Percentiles rank a stretch among this genome's conserved stretches.
Conservation (phyloP, 2,113 vertebrate genomes). For the Ascaphus truei region DNA sequence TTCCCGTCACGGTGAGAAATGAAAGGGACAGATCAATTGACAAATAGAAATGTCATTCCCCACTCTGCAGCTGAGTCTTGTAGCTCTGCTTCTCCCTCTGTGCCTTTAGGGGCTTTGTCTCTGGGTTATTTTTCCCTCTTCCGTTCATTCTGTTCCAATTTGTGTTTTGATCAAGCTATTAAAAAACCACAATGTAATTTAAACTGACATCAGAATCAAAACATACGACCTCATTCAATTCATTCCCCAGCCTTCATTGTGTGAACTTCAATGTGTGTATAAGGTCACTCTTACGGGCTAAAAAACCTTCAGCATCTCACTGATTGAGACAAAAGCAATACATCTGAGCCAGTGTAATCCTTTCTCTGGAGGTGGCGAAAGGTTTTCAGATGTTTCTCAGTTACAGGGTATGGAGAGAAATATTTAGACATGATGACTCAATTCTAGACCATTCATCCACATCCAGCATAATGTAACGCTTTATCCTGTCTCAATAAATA, state of each 20-base stretch:
- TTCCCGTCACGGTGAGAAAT: constrained; percentile 44
- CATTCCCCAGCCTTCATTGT: constrained; percentile 34
- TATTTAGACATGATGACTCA: too few species aligned
- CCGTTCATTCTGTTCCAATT: constrained; percentile 39
- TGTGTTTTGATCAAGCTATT: constrained; percentile 69
- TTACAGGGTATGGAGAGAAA: too few species aligned
- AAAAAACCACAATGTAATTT: constrained; percentile 64
- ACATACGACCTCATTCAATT: constrained; percentile 64
- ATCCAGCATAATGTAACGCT: too few species aligned
- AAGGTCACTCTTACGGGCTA: background rate
- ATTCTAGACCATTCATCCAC: too few species aligned
- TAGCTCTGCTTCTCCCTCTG: constrained; percentile 35
- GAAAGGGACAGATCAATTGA: constrained; percentile 48
- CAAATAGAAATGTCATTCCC: constrained; percentile 66
- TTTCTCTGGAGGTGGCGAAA: background rate
- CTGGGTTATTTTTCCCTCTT: constrained; percentile 22
- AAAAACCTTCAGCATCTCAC: background rate
- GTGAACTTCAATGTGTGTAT: background rate
- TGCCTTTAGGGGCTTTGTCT: constrained; percentile 24
- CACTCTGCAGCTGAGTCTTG: constrained; percentile 44
- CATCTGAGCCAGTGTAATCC: background rate
- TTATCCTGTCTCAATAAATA: too few species aligned
- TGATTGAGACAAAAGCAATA: background rate
- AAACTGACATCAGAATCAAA: constrained; percentile 67
- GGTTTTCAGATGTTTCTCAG: background rate